These are phyloP conservation scores for Pegoplata infirma DNA, from an alignment of 2,888 invertebrate species.

Conservation along the genomic window DNA sequence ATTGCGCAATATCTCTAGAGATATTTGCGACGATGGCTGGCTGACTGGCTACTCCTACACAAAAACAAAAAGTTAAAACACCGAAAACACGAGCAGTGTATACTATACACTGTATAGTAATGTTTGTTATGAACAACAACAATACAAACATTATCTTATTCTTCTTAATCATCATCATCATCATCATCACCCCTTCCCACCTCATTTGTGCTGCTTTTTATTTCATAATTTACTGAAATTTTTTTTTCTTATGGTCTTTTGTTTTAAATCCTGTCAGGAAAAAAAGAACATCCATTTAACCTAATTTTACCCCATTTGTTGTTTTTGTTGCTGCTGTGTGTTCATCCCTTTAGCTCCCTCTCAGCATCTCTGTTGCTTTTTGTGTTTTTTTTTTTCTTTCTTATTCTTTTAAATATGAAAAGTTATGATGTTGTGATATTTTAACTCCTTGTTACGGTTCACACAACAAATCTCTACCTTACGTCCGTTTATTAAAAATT, in stretches of 20 bases:
- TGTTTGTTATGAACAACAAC: conserved; percentile 8
- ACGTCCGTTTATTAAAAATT: conserved; percentile 33
- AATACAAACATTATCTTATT: not conserved
- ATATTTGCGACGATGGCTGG: conserved; percentile 14
- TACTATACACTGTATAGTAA: not conserved
- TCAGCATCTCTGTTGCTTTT: not conserved
- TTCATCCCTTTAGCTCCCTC: not conserved
- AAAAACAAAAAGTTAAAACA: not conserved
- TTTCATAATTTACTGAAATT: conserved; percentile 2
- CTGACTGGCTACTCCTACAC: conserved; percentile 34
- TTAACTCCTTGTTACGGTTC: conserved; percentile 26
- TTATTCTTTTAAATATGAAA: not conserved
- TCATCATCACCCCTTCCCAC: not conserved
- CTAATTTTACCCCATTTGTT: conserved; percentile 43
- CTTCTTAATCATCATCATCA: not conserved
- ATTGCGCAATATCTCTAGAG: conserved; percentile 56
- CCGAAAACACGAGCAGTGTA: not conserved
- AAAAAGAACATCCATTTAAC: conserved; percentile 55
- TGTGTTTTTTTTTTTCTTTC: conserved; percentile 5
- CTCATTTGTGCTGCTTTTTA: not conserved
- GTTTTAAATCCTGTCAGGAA: conserved; percentile 15
- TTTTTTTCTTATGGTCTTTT: conserved; percentile 24
- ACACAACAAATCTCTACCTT: conserved; percentile 19
- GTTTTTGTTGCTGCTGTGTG: conserved; percentile 20
- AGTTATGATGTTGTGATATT: conserved; percentile 9